A percentile compares a stretch with the other conserved stretches of the same genome.
Conservation (phyloP, 2,113 vertebrate species). For the Globicephala melas region DNA sequence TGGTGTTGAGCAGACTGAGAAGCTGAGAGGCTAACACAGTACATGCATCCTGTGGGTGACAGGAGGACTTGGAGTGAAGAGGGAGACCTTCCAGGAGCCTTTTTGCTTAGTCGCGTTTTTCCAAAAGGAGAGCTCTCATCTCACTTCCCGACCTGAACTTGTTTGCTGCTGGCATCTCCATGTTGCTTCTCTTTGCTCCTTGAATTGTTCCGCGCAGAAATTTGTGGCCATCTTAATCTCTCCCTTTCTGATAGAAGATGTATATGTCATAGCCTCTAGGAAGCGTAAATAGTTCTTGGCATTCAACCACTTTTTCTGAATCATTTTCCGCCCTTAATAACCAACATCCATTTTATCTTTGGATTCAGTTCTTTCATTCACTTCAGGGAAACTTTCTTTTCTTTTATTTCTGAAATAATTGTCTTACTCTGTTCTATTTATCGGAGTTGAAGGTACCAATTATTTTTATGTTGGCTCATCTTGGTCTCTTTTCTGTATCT, state of each 20-base stretch:
- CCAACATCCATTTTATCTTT: background rate
- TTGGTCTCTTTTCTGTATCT: background rate
- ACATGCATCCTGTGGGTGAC: too few species aligned
- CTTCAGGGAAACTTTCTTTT: background rate
- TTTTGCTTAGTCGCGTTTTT: background rate
- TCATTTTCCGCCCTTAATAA: background rate
- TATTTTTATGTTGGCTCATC: background rate
- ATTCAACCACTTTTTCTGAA: background rate
- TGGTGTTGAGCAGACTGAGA: background rate
- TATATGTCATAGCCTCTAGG: accelerated
- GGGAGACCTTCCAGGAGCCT: background rate
- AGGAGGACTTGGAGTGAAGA: background rate
- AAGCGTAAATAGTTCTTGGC: background rate
- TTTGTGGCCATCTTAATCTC: background rate
- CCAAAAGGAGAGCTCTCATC: background rate
- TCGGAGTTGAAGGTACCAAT: background rate
- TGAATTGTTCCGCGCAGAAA: background rate
- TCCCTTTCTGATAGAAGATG: background rate
- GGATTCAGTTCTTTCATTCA: background rate
- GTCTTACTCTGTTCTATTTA: background rate
- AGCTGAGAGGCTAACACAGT: background rate
- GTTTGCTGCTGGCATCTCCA: background rate
- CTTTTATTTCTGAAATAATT: background rate
- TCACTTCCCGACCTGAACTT: background rate
- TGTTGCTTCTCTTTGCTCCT: background rate